These are phyloP conservation scores for Eulemur rubriventer DNA, from an alignment of 2,797 vertebrate genomes.

Conservation along the genomic window DNA sequence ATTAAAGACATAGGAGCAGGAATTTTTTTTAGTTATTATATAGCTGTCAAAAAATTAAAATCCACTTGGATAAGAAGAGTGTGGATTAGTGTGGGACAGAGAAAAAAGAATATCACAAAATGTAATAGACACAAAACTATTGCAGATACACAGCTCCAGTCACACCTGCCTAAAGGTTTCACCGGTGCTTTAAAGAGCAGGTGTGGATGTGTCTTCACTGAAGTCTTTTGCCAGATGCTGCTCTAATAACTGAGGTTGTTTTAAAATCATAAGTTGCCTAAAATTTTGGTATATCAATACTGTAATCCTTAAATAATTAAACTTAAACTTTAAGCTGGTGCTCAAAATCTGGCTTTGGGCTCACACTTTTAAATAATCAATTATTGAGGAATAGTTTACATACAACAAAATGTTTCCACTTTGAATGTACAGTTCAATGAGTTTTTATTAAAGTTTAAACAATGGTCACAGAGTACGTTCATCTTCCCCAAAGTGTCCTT, in stretches of 20 bases:
- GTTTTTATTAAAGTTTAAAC: neutral
- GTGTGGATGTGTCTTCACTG: neutral
- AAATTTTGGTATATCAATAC: neutral
- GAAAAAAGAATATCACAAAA: neutral
- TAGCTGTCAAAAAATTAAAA: neutral
- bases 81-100: neutral
- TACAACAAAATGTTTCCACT: neutral
- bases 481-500: neutral
- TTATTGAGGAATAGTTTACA: neutral
- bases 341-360: neutral
- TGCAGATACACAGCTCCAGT: neutral
- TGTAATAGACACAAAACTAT: neutral
- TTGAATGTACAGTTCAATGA: neutral
- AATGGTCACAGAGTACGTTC: neutral
- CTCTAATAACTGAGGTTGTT: neutral
- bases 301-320: neutral
- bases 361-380: neutral
- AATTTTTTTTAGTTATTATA: neutral
- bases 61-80: neutral
- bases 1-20: neutral
- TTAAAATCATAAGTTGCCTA: neutral
- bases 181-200: neutral
- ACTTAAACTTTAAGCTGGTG: neutral
- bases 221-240: neutral
- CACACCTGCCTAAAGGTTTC: neutral